Base-by-base conservation (phyloP, 2,797 vertebrate genomes). In the Peromyscus eremicus region DNA sequence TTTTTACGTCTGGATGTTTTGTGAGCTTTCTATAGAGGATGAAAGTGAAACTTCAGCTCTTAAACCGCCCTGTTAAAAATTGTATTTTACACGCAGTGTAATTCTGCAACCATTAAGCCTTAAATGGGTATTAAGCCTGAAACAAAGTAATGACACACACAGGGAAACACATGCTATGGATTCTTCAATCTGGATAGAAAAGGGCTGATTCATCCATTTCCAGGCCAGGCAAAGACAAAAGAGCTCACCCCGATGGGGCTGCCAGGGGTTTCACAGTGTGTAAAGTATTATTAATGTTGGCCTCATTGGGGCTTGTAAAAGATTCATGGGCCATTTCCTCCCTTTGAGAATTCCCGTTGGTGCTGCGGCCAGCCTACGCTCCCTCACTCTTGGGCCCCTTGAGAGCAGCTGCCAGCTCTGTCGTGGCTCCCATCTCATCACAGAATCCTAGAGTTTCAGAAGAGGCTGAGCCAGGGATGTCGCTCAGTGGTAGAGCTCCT, bases 191-290 rank as follows among this genome's bases (percentile, higher is more conserved):
- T 34, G 2, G 55, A 77, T 64, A 93, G 94, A 94, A 91, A 96
- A 95, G 77, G 60, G 95, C 96, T 96, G 97, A 95, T 89, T 97
- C 95, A 95, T 95, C 87, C 83, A 73, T 97, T 98, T 97, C 89
- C 37, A 64, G 76, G 73, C 94, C 81, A 85, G 84, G 95, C 94
- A 94, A 80, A 97, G 96, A 97, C 94, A 96, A 97, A 97, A 95
- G 93, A 92, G 87, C 46, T 1, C 12, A 37, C 70, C 92, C 62
- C 81, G 76, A 76, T 12, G 46, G 93, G 57, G 73, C 64, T n/a
- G 27, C 43, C 13, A 27, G 14, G 34, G 23, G 68, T 52, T 93
- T 64, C 55, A 16, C 64, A 0, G 3, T 10, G 93, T 73, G 73
- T 64, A 96, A 97, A 97, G 95, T 71, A 93, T 96, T 94, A 97